Evolutionary conservation across 2,113 vertebrate genomes (phyloP).

Genomic region (Brevimyrus niger): DNA sequence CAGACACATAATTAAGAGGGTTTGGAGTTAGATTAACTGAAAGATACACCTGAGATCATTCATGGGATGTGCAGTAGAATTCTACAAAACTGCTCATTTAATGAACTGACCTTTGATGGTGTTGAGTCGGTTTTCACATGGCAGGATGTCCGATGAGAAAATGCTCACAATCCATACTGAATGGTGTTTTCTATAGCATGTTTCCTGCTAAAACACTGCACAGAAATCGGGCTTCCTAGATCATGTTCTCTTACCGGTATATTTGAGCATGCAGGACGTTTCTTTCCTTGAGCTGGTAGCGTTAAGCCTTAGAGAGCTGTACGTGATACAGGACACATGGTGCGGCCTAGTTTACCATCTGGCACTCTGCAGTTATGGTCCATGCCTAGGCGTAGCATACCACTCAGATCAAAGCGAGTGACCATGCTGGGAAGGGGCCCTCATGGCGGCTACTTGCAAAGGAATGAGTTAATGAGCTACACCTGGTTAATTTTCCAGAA

Average conservation of each 20-base stretch:
- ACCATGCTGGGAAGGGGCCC: neutral
- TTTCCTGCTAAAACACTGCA: too few relatives aligned
- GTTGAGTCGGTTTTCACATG: neutral
- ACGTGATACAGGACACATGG: neutral
- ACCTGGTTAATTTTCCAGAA: neutral
- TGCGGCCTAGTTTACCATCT: neutral
- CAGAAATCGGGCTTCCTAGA: too few relatives aligned
- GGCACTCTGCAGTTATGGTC: neutral
- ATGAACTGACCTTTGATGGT: neutral
- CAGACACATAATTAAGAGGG: neutral
- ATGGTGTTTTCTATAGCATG: neutral
- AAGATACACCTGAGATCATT: neutral
- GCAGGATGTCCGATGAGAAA: neutral
- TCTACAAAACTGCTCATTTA: too few relatives aligned
- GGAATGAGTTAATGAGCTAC: neutral
- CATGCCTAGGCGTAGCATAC: neutral
- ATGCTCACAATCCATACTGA: neutral
- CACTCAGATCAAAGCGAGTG: neutral
- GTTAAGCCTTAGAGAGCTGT: neutral
- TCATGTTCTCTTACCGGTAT: too few relatives aligned
- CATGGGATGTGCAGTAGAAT: neutral
- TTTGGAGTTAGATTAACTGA: neutral
- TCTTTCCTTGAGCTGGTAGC: neutral
- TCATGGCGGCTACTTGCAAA: neutral
- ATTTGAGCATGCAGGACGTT: neutral